These are phyloP conservation scores for Chromobotia macracanthus DNA, from an alignment of 2,797 vertebrate species.

Conservation along the genomic window DNA sequence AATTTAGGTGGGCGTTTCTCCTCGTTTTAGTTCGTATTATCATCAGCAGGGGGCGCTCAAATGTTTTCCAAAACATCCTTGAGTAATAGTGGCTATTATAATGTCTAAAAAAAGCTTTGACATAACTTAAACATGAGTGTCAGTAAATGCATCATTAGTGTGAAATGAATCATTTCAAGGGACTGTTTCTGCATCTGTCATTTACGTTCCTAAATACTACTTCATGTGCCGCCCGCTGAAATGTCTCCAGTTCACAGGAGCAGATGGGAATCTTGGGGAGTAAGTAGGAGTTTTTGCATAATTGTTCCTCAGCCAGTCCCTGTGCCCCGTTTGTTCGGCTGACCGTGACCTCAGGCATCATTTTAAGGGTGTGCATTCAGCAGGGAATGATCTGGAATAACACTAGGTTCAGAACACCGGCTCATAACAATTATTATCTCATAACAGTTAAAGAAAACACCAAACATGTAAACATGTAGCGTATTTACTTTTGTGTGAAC, in stretches of 20 bases:
- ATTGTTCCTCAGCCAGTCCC: conserved; percentile 69
- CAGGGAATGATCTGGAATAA: conserved; percentile 26
- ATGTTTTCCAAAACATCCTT: background rate
- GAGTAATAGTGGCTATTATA: too few relatives aligned
- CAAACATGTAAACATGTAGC: too few relatives aligned
- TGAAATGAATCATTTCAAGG: conserved; percentile 10
- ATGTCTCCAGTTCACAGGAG: conserved; percentile 50
- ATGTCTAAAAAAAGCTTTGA: too few relatives aligned
- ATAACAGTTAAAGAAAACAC: too few relatives aligned
- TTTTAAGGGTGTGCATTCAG: conserved; percentile 34
- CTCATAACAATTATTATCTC: conserved; percentile 12
- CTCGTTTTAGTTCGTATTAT: too few relatives aligned
- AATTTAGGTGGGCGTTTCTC: background rate
- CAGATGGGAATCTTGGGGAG: conserved; percentile 62
- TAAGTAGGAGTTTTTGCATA: conserved; percentile 69
- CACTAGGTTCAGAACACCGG: conserved; percentile 2
- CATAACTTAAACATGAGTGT: background rate
- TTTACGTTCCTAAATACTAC: conserved; percentile 23
- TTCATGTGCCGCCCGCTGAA: conserved; percentile 60
- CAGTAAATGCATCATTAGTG: background rate
- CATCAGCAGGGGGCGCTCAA: conserved; percentile 21
- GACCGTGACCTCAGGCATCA: conserved; percentile 60
- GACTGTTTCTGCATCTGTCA: conserved; percentile 1
- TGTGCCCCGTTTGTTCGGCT: conserved; percentile 63
- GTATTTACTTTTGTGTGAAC: conserved; percentile 34